A percentile compares a stretch with the other conserved stretches of the same genome.
Conservation (phyloP, 1,140 invertebrate genomes). For the Globodera ellingtonae region DNA sequence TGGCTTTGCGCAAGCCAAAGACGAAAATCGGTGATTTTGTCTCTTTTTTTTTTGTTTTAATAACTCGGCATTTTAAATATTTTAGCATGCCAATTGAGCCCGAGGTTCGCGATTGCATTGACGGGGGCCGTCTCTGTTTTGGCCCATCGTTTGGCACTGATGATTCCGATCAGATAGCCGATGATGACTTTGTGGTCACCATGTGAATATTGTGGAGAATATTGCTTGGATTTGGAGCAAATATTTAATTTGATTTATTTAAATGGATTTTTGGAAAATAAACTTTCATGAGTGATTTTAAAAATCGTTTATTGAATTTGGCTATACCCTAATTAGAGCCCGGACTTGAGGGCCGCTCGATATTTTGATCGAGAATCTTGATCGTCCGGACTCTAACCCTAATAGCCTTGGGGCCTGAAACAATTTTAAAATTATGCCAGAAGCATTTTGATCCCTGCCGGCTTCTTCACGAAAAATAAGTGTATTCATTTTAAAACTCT, state of each 20-base stretch:
- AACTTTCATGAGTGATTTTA: too few species aligned
- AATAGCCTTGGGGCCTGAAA: too few species aligned
- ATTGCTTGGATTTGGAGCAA: background rate
- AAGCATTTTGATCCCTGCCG: too few species aligned
- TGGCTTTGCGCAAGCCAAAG: conserved; percentile 79
- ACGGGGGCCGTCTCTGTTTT: conserved; percentile 18
- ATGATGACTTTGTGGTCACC: background rate
- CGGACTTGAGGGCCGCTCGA: too few species aligned
- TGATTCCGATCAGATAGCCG: background rate
- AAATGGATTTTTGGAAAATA: background rate
- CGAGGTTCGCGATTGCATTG: conserved; percentile 17
- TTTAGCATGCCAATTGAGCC: conserved; percentile 28
- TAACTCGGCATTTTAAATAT: background rate
- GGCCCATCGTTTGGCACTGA: background rate
- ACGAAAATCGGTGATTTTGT: conserved; percentile 41
- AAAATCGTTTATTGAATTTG: too few species aligned
- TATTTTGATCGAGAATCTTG: too few species aligned
- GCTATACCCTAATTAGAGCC: too few species aligned
- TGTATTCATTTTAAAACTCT: too few species aligned
- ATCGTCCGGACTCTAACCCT: too few species aligned
- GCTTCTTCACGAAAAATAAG: too few species aligned
- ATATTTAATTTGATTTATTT: background rate
- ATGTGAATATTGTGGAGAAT: background rate
- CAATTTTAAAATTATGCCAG: too few species aligned
- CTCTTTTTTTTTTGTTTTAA: background rate